A percentile compares a stretch with the other conserved stretches of the same genome.
phyloP scores from a whole-genome alignment of 2,888 invertebrate genomes.

The Drosophila multiciliata region DNA sequence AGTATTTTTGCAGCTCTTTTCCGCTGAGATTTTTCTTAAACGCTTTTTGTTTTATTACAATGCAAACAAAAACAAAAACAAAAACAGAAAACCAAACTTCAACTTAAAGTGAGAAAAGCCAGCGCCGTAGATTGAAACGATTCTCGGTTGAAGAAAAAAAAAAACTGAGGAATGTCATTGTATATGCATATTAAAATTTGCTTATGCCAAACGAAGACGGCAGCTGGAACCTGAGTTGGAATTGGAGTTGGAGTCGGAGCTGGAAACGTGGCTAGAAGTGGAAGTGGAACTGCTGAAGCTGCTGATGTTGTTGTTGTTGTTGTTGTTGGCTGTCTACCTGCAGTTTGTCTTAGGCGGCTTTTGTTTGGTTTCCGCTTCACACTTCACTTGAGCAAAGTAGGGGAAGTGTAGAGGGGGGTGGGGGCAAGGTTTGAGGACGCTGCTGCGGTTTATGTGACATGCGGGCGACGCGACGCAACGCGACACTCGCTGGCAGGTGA shows the following conservation, averaged over 20 bases:
- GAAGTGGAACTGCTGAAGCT: constrained; percentile 30
- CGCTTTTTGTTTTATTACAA: constrained; percentile 61
- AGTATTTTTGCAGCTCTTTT: constrained; percentile 56
- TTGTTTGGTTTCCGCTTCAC: constrained; percentile 81
- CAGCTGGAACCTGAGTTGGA: constrained; percentile 18
- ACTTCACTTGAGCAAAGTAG: constrained; percentile 66
- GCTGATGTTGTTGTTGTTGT: constrained; percentile 13
- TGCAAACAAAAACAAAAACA: constrained; percentile 35
- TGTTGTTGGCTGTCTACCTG: constrained; percentile 51
- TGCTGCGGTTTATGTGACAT: constrained; percentile 78
- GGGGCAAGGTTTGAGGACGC: constrained; percentile 11
- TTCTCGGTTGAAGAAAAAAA: constrained; percentile 20
- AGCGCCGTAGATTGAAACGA: constrained; percentile 62
- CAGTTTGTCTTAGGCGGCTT: constrained; percentile 75
- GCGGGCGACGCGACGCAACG: constrained; percentile 63
- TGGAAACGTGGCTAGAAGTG: constrained; percentile 9
- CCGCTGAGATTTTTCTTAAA: constrained; percentile 60
- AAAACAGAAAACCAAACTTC: constrained; percentile 11
- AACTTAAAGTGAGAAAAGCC: constrained; percentile 67
- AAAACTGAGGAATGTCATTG: constrained; percentile 52
- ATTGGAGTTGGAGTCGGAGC: constrained; percentile 1
- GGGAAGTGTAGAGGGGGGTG: not conserved
- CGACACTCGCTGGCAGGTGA: constrained; percentile 72
- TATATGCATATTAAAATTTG: constrained; percentile 77
- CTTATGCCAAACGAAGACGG: constrained; percentile 47